These are phyloP conservation scores for Myocastor coypus DNA, from an alignment of 2,113 vertebrate genomes.

Conservation along the genomic window DNA sequence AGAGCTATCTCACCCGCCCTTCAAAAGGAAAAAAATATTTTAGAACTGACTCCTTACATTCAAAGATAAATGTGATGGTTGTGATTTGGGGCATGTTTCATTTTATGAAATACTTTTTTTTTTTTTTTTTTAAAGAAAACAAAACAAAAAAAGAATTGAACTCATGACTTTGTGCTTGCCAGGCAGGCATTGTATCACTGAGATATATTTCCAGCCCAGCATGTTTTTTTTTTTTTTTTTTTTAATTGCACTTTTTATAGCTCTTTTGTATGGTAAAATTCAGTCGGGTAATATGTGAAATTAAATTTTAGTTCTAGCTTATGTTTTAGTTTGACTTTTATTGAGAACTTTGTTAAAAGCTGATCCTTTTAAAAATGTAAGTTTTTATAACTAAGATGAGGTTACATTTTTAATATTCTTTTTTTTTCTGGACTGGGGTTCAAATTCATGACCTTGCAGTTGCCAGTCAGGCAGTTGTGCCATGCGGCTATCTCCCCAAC, in stretches of 20 bases:
- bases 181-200: too few species aligned
- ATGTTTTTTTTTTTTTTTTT: conserved; percentile 24
- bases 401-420: conserved; percentile 25
- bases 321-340: conserved; percentile 14
- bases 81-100: conserved; percentile 1
- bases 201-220: too few species aligned
- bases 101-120: neutral
- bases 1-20: too few species aligned
- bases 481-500: too few species aligned
- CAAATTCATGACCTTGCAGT: too few species aligned
- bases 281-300: conserved; percentile 20
- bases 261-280: conserved; percentile 7
- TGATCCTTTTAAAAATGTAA: conserved; percentile 22
- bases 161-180: too few species aligned
- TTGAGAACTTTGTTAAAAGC: neutral
- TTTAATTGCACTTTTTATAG: neutral
- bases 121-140: too few species aligned
- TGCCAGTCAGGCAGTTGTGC: too few species aligned
- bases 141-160: too few species aligned
- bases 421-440: too few species aligned
- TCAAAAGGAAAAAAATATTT: conserved; percentile 37
- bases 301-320: conserved; percentile 20
- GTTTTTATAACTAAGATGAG: neutral
- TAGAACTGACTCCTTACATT: neutral
- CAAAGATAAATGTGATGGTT: neutral